Evolutionary conservation across 2,888 invertebrate species (phyloP), one percentile per base, ranked within the genome.

Genomic region (Hoplodrina blanda): DNA sequence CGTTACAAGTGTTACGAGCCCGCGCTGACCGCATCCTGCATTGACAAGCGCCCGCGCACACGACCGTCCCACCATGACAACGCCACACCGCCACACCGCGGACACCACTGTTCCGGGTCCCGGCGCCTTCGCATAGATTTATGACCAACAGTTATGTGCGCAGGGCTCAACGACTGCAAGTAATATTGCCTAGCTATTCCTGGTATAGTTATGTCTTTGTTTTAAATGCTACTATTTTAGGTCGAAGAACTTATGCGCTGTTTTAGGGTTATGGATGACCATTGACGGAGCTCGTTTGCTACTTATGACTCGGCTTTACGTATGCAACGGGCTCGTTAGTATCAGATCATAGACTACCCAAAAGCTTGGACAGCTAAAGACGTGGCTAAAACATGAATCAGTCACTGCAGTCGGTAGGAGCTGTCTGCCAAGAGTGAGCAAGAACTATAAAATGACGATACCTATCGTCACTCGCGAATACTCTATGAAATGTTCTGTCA

Each of bases 1-100:
- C 73, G 76, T 76, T 69, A 82, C 76, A 57, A 69, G 54, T 70
- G 76, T 76, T 69, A 82, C 75, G 60, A 69, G 59, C 69, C 78
- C 73, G 71, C 84, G 77, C 73, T 81, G 82, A 88, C 89, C 87
- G 81, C 88, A 84, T 90, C 89, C 86, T 83, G 85, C 63, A 64
- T 41, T 60, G 81, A 76, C 69, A 62, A 25, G 74, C 76, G 62
- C 71, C 37, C 49, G 70, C 65, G 59, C 67, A 53, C 49, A 50
- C 33, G 25, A 64, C 59, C 61, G n/a, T n/a, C 60, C n/a, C 30
- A 44, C 49, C 13, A 13, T 25, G 46, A 53, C 64, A 50, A 20
- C 4, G 15, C 13, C 49, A 17, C 64, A 52, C 4, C 1, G 46
- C 11, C 69, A 37, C 49, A 74, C 17, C 46, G 46, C 13, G 15